Evolutionary conservation across 2,888 invertebrate genomes (phyloP).

Genomic region (Folsomia candida): DNA sequence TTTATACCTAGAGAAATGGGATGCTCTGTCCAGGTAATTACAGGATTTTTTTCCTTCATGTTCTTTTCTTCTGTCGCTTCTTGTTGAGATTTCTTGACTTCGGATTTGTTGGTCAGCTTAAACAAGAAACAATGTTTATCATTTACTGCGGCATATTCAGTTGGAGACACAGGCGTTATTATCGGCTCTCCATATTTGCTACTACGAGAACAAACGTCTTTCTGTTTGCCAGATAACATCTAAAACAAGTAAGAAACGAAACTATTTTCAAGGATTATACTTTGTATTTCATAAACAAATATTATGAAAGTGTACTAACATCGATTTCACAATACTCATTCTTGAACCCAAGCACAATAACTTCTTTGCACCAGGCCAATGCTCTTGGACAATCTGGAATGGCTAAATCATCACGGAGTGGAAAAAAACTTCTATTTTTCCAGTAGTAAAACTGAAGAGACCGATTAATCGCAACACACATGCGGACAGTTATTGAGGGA

Average conservation of each 20-base stretch:
- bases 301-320: constrained; percentile 58
- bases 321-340: constrained; percentile 74
- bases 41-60: constrained; percentile 51
- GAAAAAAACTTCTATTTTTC: constrained; percentile 77
- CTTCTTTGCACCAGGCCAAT: constrained; percentile 77
- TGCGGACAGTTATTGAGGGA: constrained; percentile 70
- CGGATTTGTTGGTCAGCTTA: constrained; percentile 63
- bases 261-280: background rate
- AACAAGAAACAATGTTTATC: constrained; percentile 61
- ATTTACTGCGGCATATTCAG: constrained; percentile 76
- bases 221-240: constrained; percentile 61
- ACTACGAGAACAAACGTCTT: constrained; percentile 82
- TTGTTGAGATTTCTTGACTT: constrained; percentile 61
- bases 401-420: constrained; percentile 68
- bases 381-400: constrained; percentile 77
- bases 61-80: background rate
- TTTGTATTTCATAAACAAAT: background rate
- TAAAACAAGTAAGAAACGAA: constrained; percentile 18
- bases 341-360: constrained; percentile 83
- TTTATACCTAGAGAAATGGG: constrained; percentile 66
- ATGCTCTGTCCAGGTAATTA: constrained; percentile 75
- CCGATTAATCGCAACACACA: constrained; percentile 84
- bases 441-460: constrained; percentile 84
- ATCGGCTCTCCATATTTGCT: constrained; percentile 79
- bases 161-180: constrained; percentile 72